Percentiles rank a stretch among this genome's conserved stretches.
These are phyloP conservation scores for Panonychus citri DNA, from an alignment of 1,140 invertebrate species.

Conservation along the genomic window DNA sequence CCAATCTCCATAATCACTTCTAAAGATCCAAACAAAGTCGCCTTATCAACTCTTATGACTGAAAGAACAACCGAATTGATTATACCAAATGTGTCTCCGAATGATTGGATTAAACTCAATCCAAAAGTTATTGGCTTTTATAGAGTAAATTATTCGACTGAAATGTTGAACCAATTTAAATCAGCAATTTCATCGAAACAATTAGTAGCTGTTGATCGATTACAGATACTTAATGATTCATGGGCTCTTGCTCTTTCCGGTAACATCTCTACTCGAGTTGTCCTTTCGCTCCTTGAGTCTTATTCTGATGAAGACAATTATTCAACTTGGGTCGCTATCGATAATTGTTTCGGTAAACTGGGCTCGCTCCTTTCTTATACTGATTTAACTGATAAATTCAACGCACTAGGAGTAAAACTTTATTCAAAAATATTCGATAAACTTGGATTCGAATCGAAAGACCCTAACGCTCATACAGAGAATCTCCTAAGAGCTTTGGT, in stretches of 20 bases:
- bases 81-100: background rate
- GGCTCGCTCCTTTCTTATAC: constrained; percentile 49
- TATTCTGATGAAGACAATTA: constrained; percentile 65
- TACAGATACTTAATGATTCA: constrained; percentile 61
- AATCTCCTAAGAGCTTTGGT: constrained; percentile 61
- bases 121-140: constrained; percentile 26
- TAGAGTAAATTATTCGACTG: constrained; percentile 56
- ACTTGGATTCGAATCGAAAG: constrained; percentile 38
- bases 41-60: constrained; percentile 38
- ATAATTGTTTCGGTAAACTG: constrained; percentile 43
- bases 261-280: constrained; percentile 47
- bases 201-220: constrained; percentile 63
- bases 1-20: constrained; percentile 59
- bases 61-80: constrained; percentile 22
- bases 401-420: constrained; percentile 42
- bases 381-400: constrained; percentile 39
- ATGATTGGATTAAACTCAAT: constrained; percentile 21
- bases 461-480: constrained; percentile 38
- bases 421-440: constrained; percentile 39
- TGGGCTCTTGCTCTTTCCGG: constrained; percentile 45
- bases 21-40: constrained; percentile 31
- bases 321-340: constrained; percentile 70
- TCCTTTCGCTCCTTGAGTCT: constrained; percentile 43
- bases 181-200: constrained; percentile 48
- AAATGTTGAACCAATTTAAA: constrained; percentile 49